Base-by-base conservation (phyloP, 2,888 invertebrate species). In the Drosophila peninsularis region DNA sequence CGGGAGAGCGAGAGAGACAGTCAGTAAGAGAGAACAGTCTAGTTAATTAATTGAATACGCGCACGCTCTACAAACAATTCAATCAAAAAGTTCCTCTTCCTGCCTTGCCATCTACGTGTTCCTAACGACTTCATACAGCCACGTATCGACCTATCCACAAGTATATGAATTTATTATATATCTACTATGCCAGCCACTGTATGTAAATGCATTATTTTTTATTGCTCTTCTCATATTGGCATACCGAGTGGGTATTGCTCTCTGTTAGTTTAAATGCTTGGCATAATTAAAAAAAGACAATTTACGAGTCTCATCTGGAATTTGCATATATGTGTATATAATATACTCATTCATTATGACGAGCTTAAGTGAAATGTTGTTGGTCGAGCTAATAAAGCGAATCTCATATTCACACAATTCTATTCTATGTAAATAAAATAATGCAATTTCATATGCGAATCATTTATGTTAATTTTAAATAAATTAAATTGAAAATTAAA, bases 1-100 rank as follows among this genome's bases (percentile, higher is more conserved):
- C 21, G 5, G 9, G n/a, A 14, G 34, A 14, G 2, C 14, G 19
- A 24, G n/a, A 41, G 14, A 21, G 6, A 42, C 13, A 39, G 49
- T 36, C 57, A 65, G 75, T 0, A 21, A 21, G 11, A 50, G 50
- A 21, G 21, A 14, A n/a, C n/a, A 50, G 36, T 10, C n/a, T 21
- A 13, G 50, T 86, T 83, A 84, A 84, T 88, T 84, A 81, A 76
- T 65, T 72, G 63, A 69, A 75, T 65, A 69, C 58, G 71, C 63
- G 67, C 78, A 74, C 78, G 74, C 78, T 69, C 50, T 39, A 57
- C 44, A 62, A 58, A 85, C 86, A 78, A 72, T 74, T 61, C 74
- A 71, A 71, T 74, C 58, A 41, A 30, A 54, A 54, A 54, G 27
- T 17, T 17, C 27, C 53, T 54, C 53, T 14, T 30, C 5, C 75